These are phyloP conservation scores for Dysmachus trigonus DNA, from an alignment of 2,888 invertebrate species.

Conservation along the genomic window DNA sequence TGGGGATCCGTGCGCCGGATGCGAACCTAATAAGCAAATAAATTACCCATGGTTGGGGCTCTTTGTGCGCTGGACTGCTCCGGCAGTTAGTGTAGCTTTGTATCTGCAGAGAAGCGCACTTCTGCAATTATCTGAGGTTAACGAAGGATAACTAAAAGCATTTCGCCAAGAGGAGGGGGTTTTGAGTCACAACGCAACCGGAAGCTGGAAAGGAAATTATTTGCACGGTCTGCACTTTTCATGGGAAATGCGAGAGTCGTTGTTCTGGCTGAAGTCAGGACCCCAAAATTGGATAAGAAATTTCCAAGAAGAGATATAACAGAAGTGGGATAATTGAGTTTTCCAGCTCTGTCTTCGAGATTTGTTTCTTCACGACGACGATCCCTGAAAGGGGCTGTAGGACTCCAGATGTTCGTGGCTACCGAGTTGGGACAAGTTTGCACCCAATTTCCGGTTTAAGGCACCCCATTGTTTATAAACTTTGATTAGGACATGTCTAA, in stretches of 20 bases:
- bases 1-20: background rate
- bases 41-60: background rate
- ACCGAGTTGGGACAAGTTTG: background rate
- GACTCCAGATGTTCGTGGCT: background rate
- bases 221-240: background rate
- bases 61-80: background rate
- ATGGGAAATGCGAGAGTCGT: background rate
- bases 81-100: background rate
- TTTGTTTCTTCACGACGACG: background rate
- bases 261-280: background rate
- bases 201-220: background rate
- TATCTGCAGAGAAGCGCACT: background rate
- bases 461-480: background rate
- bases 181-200: background rate
- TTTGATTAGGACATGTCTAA: background rate
- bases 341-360: background rate
- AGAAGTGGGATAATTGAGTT: background rate
- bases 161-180: background rate
- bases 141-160: constrained; percentile 19
- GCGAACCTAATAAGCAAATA: background rate
- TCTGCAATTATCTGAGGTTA: constrained; percentile 13
- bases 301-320: background rate
- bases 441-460: background rate
- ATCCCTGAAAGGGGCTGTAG: too few relatives aligned
- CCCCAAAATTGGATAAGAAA: background rate